A percentile compares a stretch with the other conserved stretches of the same genome.
These are phyloP conservation scores for Hypotaenidia philippensis DNA, from an alignment of 2,797 vertebrate species.

Conservation along the genomic window DNA sequence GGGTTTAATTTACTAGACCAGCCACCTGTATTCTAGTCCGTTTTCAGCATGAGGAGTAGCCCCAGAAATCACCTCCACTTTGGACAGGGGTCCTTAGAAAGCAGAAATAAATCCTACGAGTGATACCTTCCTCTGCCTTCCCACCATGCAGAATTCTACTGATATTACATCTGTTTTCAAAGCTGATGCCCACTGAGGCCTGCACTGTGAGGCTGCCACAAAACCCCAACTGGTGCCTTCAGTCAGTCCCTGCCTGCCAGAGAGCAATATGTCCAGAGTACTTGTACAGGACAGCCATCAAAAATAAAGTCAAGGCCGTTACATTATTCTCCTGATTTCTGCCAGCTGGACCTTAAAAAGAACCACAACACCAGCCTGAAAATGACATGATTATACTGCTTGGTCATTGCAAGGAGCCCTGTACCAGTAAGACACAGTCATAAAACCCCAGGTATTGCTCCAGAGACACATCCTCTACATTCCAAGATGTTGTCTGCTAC, in stretches of 20 bases:
- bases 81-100: not conserved
- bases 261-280: not conserved
- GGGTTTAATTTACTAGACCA: not conserved
- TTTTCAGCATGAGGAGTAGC: not conserved
- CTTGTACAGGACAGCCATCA: not conserved
- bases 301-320: not conserved
- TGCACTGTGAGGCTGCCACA: not conserved
- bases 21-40: not conserved
- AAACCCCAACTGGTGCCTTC: not conserved
- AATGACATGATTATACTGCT: accelerated
- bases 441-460: accelerated
- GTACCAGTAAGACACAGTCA: accelerated
- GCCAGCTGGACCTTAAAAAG: not conserved
- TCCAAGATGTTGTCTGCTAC: not conserved
- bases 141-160: not conserved
- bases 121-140: not conserved
- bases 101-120: not conserved
- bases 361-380: accelerated
- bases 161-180: not conserved
- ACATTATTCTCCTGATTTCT: not conserved
- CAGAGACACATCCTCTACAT: not conserved
- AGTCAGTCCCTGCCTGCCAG: not conserved
- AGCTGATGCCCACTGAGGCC: not conserved
- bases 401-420: not conserved
- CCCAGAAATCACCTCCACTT: not conserved